phyloP scores from a whole-genome alignment of 2,797 vertebrate species.

The Scomberomorus guttatus region DNA sequence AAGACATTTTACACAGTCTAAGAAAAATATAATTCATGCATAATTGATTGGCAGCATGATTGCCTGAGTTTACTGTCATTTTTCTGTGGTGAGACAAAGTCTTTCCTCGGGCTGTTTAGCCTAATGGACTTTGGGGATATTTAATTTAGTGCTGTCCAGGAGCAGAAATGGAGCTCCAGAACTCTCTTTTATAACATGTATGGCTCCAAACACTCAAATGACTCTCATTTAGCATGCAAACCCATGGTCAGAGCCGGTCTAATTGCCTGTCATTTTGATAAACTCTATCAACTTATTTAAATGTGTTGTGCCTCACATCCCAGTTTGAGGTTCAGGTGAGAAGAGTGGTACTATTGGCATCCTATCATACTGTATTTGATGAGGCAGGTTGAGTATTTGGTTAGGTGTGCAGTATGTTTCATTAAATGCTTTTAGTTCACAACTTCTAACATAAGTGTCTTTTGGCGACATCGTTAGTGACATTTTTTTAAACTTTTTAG shows the following conservation, averaged over 20 bases:
- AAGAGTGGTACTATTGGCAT: conserved; percentile 32
- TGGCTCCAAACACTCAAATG: conserved; percentile 73
- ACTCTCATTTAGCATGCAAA: conserved; percentile 82
- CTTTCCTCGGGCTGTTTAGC: conserved; percentile 86
- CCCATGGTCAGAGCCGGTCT: conserved; percentile 76
- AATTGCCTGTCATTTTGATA: conserved; percentile 86
- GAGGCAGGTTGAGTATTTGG: conserved; percentile 34
- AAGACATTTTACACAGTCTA: conserved; percentile 82
- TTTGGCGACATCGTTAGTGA: not conserved
- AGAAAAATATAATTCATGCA: conserved; percentile 87
- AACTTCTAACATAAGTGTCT: not conserved
- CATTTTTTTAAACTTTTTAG: not conserved
- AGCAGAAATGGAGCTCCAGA: conserved; percentile 72
- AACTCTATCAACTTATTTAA: conserved; percentile 83
- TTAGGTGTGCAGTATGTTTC: conserved; percentile 29
- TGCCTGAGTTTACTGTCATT: conserved; percentile 88
- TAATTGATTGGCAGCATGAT: conserved; percentile 87
- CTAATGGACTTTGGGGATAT: conserved; percentile 87
- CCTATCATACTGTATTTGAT: conserved; percentile 44
- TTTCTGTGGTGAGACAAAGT: conserved; percentile 82
- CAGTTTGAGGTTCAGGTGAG: conserved; percentile 63
- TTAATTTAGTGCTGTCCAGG: conserved; percentile 84
- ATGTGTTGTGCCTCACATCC: conserved; percentile 77
- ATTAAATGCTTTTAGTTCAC: conserved; percentile 12
- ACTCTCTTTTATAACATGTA: conserved; percentile 76